phyloP scores from a whole-genome alignment of 1,140 invertebrate genomes.

The Idris sp. region DNA sequence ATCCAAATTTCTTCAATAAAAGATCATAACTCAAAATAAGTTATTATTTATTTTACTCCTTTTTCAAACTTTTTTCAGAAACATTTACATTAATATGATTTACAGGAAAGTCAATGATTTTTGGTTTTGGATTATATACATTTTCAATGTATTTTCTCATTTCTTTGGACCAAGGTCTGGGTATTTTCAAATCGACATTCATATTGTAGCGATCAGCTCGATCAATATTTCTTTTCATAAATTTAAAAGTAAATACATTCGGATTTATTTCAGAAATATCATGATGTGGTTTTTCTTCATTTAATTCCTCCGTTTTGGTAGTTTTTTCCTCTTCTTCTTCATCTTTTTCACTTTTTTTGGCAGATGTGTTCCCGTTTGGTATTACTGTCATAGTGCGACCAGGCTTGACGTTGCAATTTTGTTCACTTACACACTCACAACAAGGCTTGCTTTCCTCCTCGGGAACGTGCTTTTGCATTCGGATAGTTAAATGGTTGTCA shows the following conservation, averaged over 20 bases:
- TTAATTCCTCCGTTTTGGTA: too few species aligned
- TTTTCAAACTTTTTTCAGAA: slow-evolving; percentile 21
- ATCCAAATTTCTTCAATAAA: neutral
- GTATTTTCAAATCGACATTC: slow-evolving; percentile 69
- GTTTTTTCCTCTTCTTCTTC: too few species aligned
- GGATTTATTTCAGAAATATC: slow-evolving; percentile 68
- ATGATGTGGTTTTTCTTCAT: neutral
- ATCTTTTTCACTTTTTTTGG: too few species aligned
- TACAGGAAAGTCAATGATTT: neutral
- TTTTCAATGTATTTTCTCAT: slow-evolving; percentile 35
- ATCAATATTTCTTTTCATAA: slow-evolving; percentile 61
- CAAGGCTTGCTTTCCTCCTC: slow-evolving; percentile 52
- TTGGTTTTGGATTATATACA: slow-evolving; percentile 20
- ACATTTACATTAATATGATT: too few species aligned
- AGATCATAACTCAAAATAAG: neutral
- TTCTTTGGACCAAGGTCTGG: slow-evolving; percentile 67
- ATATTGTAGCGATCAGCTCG: slow-evolving; percentile 65
- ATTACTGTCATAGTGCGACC: too few species aligned
- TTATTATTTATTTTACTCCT: slow-evolving; percentile 19
- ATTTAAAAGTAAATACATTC: slow-evolving; percentile 71
- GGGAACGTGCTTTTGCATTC: slow-evolving; percentile 64
- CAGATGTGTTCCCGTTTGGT: too few species aligned
- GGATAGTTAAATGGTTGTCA: slow-evolving; percentile 69
- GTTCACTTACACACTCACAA: slow-evolving; percentile 65
- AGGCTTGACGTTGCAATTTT: slow-evolving; percentile 14